Evolutionary conservation across 1,140 invertebrate genomes (phyloP).

Genomic region (Macrobrachium rosenbergii): DNA sequence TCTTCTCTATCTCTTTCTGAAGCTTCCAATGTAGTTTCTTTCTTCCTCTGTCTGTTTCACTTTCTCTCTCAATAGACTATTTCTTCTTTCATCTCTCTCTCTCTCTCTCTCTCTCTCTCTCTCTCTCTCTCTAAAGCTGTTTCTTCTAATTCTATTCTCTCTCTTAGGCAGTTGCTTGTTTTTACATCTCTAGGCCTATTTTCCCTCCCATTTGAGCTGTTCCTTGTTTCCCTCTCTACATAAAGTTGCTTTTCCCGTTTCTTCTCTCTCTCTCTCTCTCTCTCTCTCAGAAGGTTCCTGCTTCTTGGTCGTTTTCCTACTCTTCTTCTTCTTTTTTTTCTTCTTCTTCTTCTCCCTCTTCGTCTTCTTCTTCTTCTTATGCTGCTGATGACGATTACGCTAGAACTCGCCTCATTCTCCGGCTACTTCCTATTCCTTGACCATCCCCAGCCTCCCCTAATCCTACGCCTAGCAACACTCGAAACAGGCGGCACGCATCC

Average conservation of each 20-base stretch:
- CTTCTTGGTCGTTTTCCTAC: neutral
- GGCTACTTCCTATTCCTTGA: too few relatives aligned
- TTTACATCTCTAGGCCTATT: neutral
- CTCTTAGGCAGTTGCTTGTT: neutral
- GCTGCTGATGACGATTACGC: too few relatives aligned
- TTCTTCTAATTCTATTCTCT: too few relatives aligned
- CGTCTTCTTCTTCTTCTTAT: neutral
- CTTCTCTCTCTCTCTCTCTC: slow-evolving; percentile 11
- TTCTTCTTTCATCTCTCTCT: neutral
- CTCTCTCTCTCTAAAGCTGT: slow-evolving; percentile 5
- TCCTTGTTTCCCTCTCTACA: too few relatives aligned
- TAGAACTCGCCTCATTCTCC: neutral
- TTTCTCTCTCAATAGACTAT: neutral
- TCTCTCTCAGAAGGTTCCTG: neutral
- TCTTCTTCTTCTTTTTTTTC: neutral
- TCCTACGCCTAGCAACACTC: too few relatives aligned
- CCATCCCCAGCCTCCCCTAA: too few relatives aligned
- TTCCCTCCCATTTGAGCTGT: too few relatives aligned
- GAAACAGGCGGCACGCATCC: too few relatives aligned
- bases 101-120: neutral
- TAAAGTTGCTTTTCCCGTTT: neutral
- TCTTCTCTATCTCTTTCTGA: neutral
- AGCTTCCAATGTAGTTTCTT: neutral
- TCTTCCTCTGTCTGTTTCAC: neutral
- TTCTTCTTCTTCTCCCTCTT: too few relatives aligned